Evolutionary conservation across 2,113 vertebrate genomes (phyloP).

Genomic region (Odocoileus virginianus): DNA sequence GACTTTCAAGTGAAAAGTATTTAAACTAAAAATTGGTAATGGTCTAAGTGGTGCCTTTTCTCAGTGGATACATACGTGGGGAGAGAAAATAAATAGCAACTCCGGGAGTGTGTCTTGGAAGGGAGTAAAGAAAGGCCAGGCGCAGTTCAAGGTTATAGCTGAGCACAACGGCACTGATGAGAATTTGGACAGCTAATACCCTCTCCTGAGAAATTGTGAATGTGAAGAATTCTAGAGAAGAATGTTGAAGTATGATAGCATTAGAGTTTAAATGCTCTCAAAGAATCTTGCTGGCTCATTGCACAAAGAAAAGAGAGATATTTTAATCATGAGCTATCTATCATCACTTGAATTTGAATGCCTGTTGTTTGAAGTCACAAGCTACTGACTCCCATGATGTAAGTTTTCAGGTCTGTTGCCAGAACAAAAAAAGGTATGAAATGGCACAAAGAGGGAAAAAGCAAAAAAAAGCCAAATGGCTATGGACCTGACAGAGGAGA

Average conservation of each 20-base stretch:
- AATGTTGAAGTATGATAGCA: constrained; percentile 27
- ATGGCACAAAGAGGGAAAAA: neutral
- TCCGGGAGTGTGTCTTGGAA: neutral
- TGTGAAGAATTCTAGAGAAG: constrained; percentile 19
- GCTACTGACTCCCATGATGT: constrained; percentile 25
- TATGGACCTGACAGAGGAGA: neutral
- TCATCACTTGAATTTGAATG: constrained; percentile 65
- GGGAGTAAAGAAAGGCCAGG: neutral
- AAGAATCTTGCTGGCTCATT: constrained; percentile 66
- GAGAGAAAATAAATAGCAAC: constrained; percentile 71
- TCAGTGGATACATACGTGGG: neutral
- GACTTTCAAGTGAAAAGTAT: constrained; percentile 71
- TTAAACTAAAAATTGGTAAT: constrained; percentile 80
- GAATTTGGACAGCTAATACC: constrained; percentile 9
- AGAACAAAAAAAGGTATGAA: constrained; percentile 20
- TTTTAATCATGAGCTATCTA: constrained; percentile 65
- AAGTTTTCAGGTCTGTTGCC: constrained; percentile 50
- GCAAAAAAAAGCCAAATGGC: neutral
- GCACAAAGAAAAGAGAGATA: constrained; percentile 61
- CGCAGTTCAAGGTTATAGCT: constrained; percentile 38
- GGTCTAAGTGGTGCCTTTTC: constrained; percentile 75
- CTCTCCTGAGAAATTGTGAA: constrained; percentile 46
- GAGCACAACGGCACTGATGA: neutral
- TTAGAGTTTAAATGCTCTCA: constrained; percentile 52
- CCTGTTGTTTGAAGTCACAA: constrained; percentile 67